Percentiles rank a stretch among this genome's conserved stretches.
phyloP scores from a whole-genome alignment of 2,797 vertebrate species.

The Pterois miles region DNA sequence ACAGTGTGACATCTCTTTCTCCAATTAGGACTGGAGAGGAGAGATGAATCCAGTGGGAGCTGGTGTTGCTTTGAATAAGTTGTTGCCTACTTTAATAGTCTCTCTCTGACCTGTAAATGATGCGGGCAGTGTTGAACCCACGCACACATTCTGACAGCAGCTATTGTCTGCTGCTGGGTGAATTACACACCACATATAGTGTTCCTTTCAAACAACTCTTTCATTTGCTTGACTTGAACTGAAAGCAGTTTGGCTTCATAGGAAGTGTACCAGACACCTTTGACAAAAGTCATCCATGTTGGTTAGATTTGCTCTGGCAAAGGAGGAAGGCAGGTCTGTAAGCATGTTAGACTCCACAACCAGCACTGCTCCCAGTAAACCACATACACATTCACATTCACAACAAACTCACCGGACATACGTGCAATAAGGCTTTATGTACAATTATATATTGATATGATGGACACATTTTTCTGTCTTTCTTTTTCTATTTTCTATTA shows the following conservation, averaged over 20 bases:
- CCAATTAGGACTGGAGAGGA: slow-evolving; percentile 67
- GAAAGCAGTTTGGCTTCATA: slow-evolving; percentile 19
- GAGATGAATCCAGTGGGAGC: slow-evolving; percentile 67
- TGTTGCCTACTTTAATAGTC: slow-evolving; percentile 67
- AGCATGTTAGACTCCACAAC: too few species aligned
- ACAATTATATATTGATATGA: too few species aligned
- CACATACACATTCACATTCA: too few species aligned
- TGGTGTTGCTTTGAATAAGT: slow-evolving; percentile 65
- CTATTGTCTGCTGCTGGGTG: slow-evolving; percentile 34
- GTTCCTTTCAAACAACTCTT: slow-evolving; percentile 34
- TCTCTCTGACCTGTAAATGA: slow-evolving; percentile 68
- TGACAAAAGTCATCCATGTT: not conserved
- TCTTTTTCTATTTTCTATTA: too few species aligned
- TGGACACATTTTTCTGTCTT: too few species aligned
- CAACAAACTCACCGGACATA: too few species aligned
- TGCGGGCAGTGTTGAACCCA: slow-evolving; percentile 33
- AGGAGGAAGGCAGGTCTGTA: not conserved
- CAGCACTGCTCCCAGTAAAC: too few species aligned
- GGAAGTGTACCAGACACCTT: too few species aligned
- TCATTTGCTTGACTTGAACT: slow-evolving; percentile 28
- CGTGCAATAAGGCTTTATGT: too few species aligned
- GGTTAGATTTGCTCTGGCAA: not conserved
- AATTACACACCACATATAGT: slow-evolving; percentile 42
- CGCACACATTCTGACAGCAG: slow-evolving; percentile 42
- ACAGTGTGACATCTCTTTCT: slow-evolving; percentile 71